Conservation (phyloP, 2,888 invertebrate genomes). For the Acronicta aceris region DNA sequence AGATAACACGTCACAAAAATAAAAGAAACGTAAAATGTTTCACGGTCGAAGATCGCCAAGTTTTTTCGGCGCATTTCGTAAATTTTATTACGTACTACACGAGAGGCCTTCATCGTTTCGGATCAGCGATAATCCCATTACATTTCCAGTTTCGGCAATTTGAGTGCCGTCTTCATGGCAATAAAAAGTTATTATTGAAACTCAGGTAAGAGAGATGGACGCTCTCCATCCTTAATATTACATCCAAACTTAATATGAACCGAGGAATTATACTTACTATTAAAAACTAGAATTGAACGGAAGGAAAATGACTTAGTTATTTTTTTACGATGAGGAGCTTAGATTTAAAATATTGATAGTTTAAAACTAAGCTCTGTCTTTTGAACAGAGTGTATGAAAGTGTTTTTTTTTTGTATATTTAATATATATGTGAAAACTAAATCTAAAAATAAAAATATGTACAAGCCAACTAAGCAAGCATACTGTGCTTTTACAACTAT, state of each 20-base stretch:
- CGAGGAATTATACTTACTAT: constrained; percentile 42
- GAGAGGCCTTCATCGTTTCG: constrained; percentile 76
- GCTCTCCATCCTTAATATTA: constrained; percentile 46
- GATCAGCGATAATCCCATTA: constrained; percentile 83
- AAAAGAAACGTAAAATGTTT: constrained; percentile 62
- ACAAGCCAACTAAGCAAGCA: constrained; percentile 30
- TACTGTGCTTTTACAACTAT: constrained; percentile 65
- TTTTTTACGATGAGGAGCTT: constrained; percentile 21
- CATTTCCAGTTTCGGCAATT: constrained; percentile 79
- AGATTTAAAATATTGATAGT: constrained; percentile 17
- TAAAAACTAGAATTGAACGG: constrained; percentile 34
- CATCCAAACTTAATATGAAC: constrained; percentile 32
- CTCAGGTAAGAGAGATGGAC: constrained; percentile 67
- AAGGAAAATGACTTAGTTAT: constrained; percentile 32
- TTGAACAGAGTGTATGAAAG: no score
- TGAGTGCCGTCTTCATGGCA: constrained; percentile 72
- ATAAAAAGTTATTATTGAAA: constrained; percentile 78
- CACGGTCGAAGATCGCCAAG: constrained; percentile 56
- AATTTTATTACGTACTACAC: constrained; percentile 77
- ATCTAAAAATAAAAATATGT: no score
- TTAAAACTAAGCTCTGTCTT: no score
- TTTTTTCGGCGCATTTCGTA: constrained; percentile 70
- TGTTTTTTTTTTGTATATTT: no score
- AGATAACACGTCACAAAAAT: constrained; percentile 50
- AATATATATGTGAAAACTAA: no score